Base-by-base conservation (phyloP, 2,888 invertebrate species). In the Alsophila aescularia region DNA sequence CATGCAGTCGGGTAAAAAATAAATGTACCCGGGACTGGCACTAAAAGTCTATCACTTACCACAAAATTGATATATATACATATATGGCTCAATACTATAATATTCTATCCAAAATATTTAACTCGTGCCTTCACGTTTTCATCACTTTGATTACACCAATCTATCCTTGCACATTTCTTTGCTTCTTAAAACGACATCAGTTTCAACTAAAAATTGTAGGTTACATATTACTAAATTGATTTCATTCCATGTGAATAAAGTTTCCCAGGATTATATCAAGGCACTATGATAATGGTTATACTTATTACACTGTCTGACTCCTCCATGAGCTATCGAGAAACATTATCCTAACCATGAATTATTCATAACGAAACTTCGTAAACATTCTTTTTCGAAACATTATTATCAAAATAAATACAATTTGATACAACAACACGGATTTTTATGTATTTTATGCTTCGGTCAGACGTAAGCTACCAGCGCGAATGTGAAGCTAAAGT, bases 351-450 rank as follows among this genome's bases (percentile, higher is more conserved):
- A 15, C 27, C 61, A 61, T 66, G 65, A 66, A 63, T 66, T 54
- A 63, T 66, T 63, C 63, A 63, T 63, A 52, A 56, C 52, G 29
- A 37, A 45, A 43, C 59, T 60, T 57, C 55, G 50, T 49, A 53
- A 58, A 52, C 57, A 55, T 52, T 53, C 54, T 59, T 51, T 44
- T 54, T 52, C 53, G 41, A 50, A 56, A 63, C 56, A 60, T 60
- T 61, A 66, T 61, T 61, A 66, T 61, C 61, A 54, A 63, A 66
- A 65, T 65, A 65, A 65, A 65, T 65, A 65, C 63, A 65, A 62
- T 65, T 60, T 65, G 60, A 65, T 60, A 55, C 55, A 56, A 57
- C 54, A 60, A 58, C 64, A 54, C 60, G 42, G 60, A 62, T 65
- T 65, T 60, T 52, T 52, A 59, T 60, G 35, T 49, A 49, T 43